These are phyloP conservation scores for Decapterus maruadsi DNA, from an alignment of 2,797 vertebrate species.

Conservation along the genomic window DNA sequence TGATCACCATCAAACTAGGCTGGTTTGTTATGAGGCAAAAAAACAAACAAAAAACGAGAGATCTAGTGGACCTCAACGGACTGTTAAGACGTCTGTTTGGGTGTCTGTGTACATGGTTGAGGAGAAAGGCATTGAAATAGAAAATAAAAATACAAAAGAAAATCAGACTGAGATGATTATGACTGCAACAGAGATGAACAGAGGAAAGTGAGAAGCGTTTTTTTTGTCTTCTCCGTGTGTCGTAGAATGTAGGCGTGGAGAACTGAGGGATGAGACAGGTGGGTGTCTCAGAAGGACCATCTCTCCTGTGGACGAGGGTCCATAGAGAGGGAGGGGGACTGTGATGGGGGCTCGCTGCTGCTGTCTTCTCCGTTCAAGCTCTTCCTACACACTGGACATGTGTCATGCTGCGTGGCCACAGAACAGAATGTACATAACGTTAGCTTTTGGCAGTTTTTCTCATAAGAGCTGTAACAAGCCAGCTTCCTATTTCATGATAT, in stretches of 20 bases:
- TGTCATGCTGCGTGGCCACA: conserved; percentile 90
- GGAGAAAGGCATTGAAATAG: conserved; percentile 69
- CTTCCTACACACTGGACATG: conserved; percentile 97
- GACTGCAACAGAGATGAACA: conserved; percentile 65
- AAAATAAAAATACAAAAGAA: conserved; percentile 67
- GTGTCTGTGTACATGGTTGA: conserved; percentile 50
- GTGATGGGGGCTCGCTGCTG: conserved; percentile 86
- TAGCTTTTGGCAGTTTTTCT: conserved; percentile 21
- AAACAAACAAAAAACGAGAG: conserved; percentile 17
- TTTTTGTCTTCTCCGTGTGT: conserved; percentile 43
- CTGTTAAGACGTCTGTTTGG: conserved; percentile 61
- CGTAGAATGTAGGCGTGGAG: conserved; percentile 52
- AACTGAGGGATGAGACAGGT: conserved; percentile 38
- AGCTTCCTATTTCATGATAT: background rate
- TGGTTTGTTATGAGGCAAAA: conserved; percentile 62
- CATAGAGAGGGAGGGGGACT: conserved; percentile 88
- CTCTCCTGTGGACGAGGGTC: conserved; percentile 92
- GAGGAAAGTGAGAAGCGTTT: conserved; percentile 60
- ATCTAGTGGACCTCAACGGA: conserved; percentile 44
- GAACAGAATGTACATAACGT: conserved; percentile 29
- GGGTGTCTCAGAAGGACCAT: conserved; percentile 94
- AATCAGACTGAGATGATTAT: conserved; percentile 68
- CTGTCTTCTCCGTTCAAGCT: conserved; percentile 94
- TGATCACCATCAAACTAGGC: conserved; percentile 48
- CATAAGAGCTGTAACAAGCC: background rate